These are phyloP conservation scores for Acipenser transmontanus DNA, from an alignment of 2,797 vertebrate genomes.

Conservation along the genomic window DNA sequence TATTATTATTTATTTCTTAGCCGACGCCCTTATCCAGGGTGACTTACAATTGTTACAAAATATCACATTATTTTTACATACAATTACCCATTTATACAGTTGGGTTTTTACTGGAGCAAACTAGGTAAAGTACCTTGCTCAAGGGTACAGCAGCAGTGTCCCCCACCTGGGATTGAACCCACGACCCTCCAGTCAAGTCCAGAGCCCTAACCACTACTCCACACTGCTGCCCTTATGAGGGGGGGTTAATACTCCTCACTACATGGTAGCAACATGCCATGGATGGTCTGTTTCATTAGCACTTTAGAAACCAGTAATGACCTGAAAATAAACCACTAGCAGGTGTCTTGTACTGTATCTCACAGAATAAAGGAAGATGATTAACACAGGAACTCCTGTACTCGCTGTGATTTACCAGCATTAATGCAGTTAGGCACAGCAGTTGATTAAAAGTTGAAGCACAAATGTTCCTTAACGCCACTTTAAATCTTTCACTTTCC, in stretches of 20 bases:
- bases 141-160: no score
- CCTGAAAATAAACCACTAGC: conserved; percentile 69
- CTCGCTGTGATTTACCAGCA: conserved; percentile 53
- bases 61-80: no score
- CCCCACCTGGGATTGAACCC: no score
- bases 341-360: conserved; percentile 53
- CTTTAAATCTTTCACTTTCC: conserved; percentile 52
- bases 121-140: no score
- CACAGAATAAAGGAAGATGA: conserved; percentile 59
- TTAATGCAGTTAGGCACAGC: conserved; percentile 59
- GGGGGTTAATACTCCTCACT: conserved; percentile 51
- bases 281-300: conserved; percentile 56
- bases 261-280: conserved; percentile 48
- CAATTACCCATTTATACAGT: no score
- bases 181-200: no score
- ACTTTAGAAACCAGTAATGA: conserved; percentile 65
- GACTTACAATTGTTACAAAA: no score
- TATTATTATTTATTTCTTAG: no score
- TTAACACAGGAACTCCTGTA: conserved; percentile 57
- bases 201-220: no score
- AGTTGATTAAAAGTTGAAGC: conserved; percentile 72
- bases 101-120: no score
- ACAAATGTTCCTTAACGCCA: conserved; percentile 59
- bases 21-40: no score
- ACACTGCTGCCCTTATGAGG: conserved; percentile 26